These are phyloP conservation scores for Brachystomella parvula DNA, from an alignment of 1,140 invertebrate species.

Conservation along the genomic window DNA sequence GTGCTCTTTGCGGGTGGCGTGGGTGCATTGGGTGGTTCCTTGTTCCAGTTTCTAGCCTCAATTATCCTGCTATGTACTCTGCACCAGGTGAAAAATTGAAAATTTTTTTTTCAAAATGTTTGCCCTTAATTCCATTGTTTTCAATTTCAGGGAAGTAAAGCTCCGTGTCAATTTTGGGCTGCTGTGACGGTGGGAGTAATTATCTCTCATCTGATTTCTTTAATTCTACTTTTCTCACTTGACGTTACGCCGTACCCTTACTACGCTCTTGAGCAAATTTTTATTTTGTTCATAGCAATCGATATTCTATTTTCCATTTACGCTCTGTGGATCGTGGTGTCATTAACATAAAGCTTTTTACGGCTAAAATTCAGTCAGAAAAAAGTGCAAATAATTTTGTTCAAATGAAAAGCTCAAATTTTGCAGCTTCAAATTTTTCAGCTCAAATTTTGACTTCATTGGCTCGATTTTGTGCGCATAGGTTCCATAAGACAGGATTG, in stretches of 20 bases:
- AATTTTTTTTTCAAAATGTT: not conserved
- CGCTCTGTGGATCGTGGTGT: not conserved
- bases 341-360: not conserved
- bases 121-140: not conserved
- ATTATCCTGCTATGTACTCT: constrained; percentile 1
- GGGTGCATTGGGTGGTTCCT: not conserved
- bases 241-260: not conserved
- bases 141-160: not conserved
- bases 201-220: not conserved
- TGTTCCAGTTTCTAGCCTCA: not conserved
- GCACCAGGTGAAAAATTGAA: not conserved
- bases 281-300: not conserved
- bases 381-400: too few relatives aligned
- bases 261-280: not conserved
- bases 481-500: too few relatives aligned
- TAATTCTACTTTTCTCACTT: not conserved
- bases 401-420: too few relatives aligned
- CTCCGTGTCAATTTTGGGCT: not conserved
- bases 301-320: not conserved
- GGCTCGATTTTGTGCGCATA: too few relatives aligned
- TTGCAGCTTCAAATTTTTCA: too few relatives aligned
- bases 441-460: too few relatives aligned
- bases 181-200: not conserved
- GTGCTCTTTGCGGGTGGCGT: not conserved
- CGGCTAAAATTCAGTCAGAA: too few relatives aligned